Evolutionary conservation across 2,113 vertebrate genomes (phyloP).

Genomic region (Gymnobelideus leadbeateri): DNA sequence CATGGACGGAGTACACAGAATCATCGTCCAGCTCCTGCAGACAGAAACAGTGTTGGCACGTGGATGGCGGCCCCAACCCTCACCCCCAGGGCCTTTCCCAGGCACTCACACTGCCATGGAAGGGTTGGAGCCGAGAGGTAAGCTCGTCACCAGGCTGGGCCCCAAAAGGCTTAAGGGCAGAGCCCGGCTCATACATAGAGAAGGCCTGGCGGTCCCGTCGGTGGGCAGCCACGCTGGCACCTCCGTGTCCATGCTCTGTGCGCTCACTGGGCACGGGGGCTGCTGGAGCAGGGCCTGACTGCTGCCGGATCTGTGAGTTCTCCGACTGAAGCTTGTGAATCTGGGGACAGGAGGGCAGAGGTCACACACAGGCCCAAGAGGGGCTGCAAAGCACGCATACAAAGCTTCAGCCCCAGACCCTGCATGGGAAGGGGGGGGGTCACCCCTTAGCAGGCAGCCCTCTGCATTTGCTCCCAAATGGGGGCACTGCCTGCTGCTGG

Average conservation of each 20-base stretch:
- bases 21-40: conserved; percentile 86
- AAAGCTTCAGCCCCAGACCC: neutral
- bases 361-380: neutral
- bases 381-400: neutral
- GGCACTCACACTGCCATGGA: conserved; percentile 91
- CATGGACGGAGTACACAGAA: conserved; percentile 83
- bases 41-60: neutral
- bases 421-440: neutral
- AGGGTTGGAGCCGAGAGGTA: conserved; percentile 92
- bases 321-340: conserved; percentile 98
- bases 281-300: conserved; percentile 76
- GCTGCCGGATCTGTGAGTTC: conserved; percentile 92
- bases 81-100: neutral
- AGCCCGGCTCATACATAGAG: conserved; percentile 97
- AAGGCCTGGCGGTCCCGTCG: conserved; percentile 95
- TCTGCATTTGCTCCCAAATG: too few relatives aligned
- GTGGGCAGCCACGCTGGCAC: conserved; percentile 63
- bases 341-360: conserved; percentile 76
- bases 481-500: too few relatives aligned
- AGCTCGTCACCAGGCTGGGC: conserved; percentile 92
- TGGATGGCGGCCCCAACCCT: neutral
- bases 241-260: conserved; percentile 79
- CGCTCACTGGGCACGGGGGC: conserved; percentile 81
- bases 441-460: too few relatives aligned
- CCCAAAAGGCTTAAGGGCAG: conserved; percentile 90